Percentiles rank a stretch among this genome's conserved stretches.
Conservation (phyloP, 2,797 vertebrate species). For the Coluber constrictor region DNA sequence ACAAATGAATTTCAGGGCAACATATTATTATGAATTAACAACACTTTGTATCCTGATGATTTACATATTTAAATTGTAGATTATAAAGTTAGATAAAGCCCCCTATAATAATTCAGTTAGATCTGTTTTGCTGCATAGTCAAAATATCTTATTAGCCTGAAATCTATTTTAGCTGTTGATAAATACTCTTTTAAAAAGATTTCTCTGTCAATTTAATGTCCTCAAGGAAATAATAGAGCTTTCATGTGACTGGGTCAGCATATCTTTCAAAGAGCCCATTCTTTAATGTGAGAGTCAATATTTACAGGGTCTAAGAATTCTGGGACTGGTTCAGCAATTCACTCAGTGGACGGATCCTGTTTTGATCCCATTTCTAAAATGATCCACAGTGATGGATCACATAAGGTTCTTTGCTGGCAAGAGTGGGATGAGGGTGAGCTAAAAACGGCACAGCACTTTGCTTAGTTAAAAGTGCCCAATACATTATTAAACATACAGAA, state of each 20-base stretch:
- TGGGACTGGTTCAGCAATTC: not conserved
- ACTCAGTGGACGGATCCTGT: not conserved
- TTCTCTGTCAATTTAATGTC: not conserved
- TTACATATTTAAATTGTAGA: not conserved
- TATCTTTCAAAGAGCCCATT: not conserved
- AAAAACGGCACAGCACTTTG: constrained; percentile 2
- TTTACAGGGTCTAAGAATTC: not conserved
- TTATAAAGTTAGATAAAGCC: not conserved
- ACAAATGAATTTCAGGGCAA: not conserved
- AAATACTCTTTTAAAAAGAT: not conserved
- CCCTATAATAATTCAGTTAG: not conserved
- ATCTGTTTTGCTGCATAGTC: not conserved
- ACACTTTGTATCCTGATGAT: not conserved
- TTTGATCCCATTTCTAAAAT: not conserved
- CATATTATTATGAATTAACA: not conserved
- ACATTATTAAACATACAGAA: constrained; percentile 15
- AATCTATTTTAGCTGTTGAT: not conserved
- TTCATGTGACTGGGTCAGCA: not conserved
- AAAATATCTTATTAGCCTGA: not conserved
- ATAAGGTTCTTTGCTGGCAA: not conserved
- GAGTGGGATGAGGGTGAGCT: not conserved
- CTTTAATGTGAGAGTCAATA: not conserved
- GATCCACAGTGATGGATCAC: not conserved
- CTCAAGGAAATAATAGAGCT: not conserved
- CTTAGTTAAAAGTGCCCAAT: not conserved